Percentiles rank a stretch among this genome's conserved stretches.
Conservation (phyloP, 2,113 vertebrate genomes). For the Vidua macroura region DNA sequence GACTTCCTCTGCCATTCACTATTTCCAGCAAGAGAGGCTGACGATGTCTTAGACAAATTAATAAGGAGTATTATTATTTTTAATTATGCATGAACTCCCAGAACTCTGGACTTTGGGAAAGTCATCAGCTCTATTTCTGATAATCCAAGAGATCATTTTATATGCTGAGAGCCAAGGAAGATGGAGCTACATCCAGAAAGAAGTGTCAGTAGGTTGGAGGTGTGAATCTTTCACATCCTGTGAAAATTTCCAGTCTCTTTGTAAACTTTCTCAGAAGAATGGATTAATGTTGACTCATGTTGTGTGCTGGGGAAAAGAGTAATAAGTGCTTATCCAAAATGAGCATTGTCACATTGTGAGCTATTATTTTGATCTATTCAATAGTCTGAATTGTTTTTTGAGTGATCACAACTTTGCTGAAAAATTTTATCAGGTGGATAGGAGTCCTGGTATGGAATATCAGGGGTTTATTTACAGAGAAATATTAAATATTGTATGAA, state of each 20-base stretch:
- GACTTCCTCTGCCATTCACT: neutral
- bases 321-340: neutral
- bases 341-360: neutral
- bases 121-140: neutral
- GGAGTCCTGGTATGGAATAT: neutral
- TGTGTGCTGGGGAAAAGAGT: neutral
- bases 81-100: neutral
- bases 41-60: neutral
- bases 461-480: neutral
- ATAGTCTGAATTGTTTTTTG: neutral
- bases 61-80: neutral
- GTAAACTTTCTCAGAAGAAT: neutral
- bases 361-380: conserved; percentile 1
- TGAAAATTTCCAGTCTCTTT: neutral
- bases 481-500: neutral
- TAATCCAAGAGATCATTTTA: neutral
- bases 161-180: neutral
- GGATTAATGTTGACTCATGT: neutral
- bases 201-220: neutral
- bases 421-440: neutral
- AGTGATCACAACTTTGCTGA: neutral
- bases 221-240: neutral
- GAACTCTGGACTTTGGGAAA: neutral
- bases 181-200: neutral
- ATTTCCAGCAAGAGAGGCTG: neutral